Conservation (phyloP, 2,797 vertebrate species). For the Zenarchopterus dispar region DNA sequence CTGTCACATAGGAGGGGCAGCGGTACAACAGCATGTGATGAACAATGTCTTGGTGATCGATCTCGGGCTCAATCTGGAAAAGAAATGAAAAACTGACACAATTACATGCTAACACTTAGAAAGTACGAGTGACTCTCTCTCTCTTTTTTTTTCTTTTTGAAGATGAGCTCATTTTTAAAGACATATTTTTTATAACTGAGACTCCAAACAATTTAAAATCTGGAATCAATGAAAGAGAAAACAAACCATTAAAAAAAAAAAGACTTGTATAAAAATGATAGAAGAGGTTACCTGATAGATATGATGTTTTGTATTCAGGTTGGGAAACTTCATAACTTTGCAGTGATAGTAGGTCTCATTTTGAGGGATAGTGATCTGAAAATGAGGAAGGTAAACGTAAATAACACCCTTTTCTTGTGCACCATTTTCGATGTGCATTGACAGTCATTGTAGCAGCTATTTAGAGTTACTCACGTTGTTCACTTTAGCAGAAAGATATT, state of each 20-base stretch:
- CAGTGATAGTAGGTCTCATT: slow-evolving; percentile 84
- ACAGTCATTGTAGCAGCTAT: neutral
- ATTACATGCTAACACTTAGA: too few relatives aligned
- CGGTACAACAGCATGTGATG: slow-evolving; percentile 78
- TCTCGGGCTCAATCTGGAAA: slow-evolving; percentile 71
- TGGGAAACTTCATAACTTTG: slow-evolving; percentile 77
- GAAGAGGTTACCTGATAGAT: slow-evolving; percentile 78
- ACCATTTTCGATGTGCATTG: neutral
- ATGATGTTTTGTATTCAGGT: slow-evolving; percentile 78
- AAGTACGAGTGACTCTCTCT: too few relatives aligned
- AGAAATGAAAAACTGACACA: too few relatives aligned
- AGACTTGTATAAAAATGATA: too few relatives aligned
- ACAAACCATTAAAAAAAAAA: too few relatives aligned
- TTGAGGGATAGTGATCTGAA: slow-evolving; percentile 79
- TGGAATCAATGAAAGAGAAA: too few relatives aligned
- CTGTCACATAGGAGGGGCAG: slow-evolving; percentile 59
- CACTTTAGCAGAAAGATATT: slow-evolving; percentile 69
- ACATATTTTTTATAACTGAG: too few relatives aligned
- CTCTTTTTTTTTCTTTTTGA: too few relatives aligned
- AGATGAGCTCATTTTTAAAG: too few relatives aligned
- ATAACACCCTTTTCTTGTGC: neutral
- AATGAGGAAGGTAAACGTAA: slow-evolving; percentile 12
- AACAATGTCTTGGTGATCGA: slow-evolving; percentile 64
- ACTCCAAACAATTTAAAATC: too few relatives aligned
- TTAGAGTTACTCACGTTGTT: slow-evolving; percentile 72